Evolutionary conservation across 1,140 invertebrate genomes (phyloP), one percentile per base, ranked within the genome.

Genomic region (Calliopsis andreniformis): DNA sequence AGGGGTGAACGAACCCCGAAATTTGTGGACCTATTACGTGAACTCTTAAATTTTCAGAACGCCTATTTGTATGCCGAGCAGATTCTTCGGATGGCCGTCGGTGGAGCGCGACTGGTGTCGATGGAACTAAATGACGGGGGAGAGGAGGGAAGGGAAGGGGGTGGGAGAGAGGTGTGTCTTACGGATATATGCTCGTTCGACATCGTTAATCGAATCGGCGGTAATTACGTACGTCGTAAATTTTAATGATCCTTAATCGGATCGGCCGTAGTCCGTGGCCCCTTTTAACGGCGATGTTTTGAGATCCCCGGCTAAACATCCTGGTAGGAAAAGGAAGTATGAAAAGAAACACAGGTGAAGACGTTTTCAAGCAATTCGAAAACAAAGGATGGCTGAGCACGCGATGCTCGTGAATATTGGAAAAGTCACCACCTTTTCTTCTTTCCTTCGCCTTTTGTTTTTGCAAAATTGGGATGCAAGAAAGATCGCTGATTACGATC

Each of bases 211-310:
- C 83, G 78, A 66, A 84, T 86, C 80, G 68, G 72, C 80, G 66
- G 56, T 83, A 83, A 85, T 81, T 85, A 79, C 70, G 70, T 78
- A 59, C 75, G 63, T 85, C 84, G 83, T 86, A 86, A 86, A 78
- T 83, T 85, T 86, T 83, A 85, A 86, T 82, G 83, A 86, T 82
- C 80, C 70, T 66, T 73, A 70, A 82, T 82, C 78, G 43, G 67
- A 80, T 67, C 59, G 49, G 39, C 49, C 63, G 61, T 75, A 51
- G 30, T 47, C 39, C 35, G 35, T 39, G 71, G 51, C 53, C 43
- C 23, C 23, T 59, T 35, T 68, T 58, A 76, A 69, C 51, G 73
- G 53, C 25, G 35, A 61, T 68, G 53, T 69, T 51, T 51, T 47
- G 64, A 51, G 66, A 67, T 59, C 73, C 64, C 66, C 35, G 35